Base-by-base conservation (phyloP, 2,888 invertebrate genomes). In the Imbricaverruca yamaguchii region DNA sequence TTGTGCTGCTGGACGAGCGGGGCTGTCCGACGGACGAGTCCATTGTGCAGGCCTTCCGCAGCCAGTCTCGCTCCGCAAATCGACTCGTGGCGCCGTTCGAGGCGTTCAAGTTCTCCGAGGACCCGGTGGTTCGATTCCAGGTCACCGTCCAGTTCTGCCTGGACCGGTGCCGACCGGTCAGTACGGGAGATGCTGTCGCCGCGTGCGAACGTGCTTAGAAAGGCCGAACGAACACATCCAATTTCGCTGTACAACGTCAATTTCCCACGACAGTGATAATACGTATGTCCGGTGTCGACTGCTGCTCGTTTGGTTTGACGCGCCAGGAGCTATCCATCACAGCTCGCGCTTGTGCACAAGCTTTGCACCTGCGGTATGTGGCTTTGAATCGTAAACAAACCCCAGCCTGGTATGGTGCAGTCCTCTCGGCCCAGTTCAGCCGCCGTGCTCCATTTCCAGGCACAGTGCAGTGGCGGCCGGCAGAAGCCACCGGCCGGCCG, bases 41-140 rank as follows among this genome's bases (percentile, higher is more conserved):
- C 8, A 86, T 87, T 55, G 87, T 87, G 82, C 86, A 87, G 0
- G 84, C 84, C 23, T 82, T 83, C 23, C 82, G 82, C n/a, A 65
- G 80, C n/a, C 81, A 81, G 12, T 57, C 81, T 1, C 81, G 80
- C 80, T 83, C 39, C 80, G 84, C 85, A 18, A 86, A 85, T 69
- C 85, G 85, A 25, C 83, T 87, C 12, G 84, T 84, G 82, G 86
- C 86, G 10, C 84, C 85, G 88, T 95, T 94, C 87, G 92, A 93
- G 85, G 95, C 95, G 0, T 96, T 96, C 87, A 93, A 95, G 83
- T 96, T 96, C 87, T 92, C 94, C 0, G 91, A 92, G 18, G 93
- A 94, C n/a, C 91, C 93, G 59, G 90, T 93, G 11, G 93, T 95
- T 0, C 90, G 92, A 83, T 95, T 96, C 86, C 92, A 93, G 85